A percentile compares a stretch with the other conserved stretches of the same genome.
Evolutionary conservation across 2,888 invertebrate genomes (phyloP).

Genomic region (Chesias legatella): DNA sequence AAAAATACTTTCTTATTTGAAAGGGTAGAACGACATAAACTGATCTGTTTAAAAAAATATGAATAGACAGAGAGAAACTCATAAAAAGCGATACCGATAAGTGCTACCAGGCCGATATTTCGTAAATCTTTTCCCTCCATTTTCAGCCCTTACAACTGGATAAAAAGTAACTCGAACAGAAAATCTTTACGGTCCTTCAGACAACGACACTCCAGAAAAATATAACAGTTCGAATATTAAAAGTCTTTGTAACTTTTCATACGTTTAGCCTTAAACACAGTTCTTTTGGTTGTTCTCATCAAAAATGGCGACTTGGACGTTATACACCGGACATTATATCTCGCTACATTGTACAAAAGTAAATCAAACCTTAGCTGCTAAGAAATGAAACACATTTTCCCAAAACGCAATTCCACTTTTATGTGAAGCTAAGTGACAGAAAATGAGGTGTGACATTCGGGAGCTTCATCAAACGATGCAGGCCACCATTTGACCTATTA

Average conservation of each 20-base stretch:
- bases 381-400: conserved; percentile 32
- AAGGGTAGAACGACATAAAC: too few relatives aligned
- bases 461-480: conserved; percentile 49
- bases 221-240: conserved; percentile 65
- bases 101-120: conserved; percentile 26
- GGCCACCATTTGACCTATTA: conserved; percentile 61
- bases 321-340: conserved; percentile 24
- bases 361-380: conserved; percentile 22
- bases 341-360: neutral
- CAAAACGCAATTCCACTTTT: too few relatives aligned
- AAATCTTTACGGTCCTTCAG: conserved; percentile 43
- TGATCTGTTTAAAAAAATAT: too few relatives aligned
- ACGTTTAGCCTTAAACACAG: conserved; percentile 56
- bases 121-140: conserved; percentile 28
- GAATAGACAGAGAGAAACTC: conserved; percentile 7
- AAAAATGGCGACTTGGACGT: conserved; percentile 50
- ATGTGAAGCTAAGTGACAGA: conserved; percentile 49
- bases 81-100: conserved; percentile 18
- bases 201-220: conserved; percentile 58
- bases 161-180: conserved; percentile 48
- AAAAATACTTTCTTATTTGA: too few relatives aligned
- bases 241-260: conserved; percentile 56
- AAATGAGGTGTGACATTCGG: conserved; percentile 69
- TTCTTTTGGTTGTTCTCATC: conserved; percentile 55
- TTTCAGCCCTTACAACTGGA: conserved; percentile 55